Base-by-base conservation (phyloP, 1,140 invertebrate species). In the Rhagoletis zephyria region DNA sequence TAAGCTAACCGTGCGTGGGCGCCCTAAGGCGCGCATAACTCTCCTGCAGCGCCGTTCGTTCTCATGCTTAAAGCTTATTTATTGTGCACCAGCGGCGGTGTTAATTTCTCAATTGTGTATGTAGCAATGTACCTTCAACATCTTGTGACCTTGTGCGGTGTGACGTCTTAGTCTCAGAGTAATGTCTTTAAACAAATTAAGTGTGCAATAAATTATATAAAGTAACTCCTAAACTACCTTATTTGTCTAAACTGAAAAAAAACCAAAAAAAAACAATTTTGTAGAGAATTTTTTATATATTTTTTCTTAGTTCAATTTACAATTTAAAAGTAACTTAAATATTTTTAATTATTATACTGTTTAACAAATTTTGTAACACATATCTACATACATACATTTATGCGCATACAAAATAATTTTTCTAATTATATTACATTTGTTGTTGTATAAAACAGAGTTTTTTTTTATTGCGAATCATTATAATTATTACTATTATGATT, bases 361-460 rank as follows among this genome's bases (percentile, higher is more conserved):
- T 74, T 7, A 30, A 30, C 1, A 30, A 30, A 30, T 30, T 30
- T 67, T 67, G 65, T 42, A 67, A 40, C 14, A 45, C 19, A 30
- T 77, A 77, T 77, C n/a, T 30, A 67, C 30, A 67, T 67, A 67
- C 30, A 67, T 67, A 67, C 40, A 67, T 19, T 1, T 81, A 81
- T 81, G 45, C 16, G 16, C 56, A 81, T 14, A 56, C 56, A 30
- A 14, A 45, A 70, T 48, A 56, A 10, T 77, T 51, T 81, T 81
- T 81, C 74, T 81, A 81, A 81, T 81, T 81, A 45, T 56, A 81
- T 81, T 30, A 81, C 51, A 59, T 81, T 81, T 81, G 74, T 81
- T 81, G 56, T 48, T 77, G 70, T 70, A 40, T 14, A 70, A 7
- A 45, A 42, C 12, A 70, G 12, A 10, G 65, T 77, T 77, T 63